These are phyloP conservation scores for Neodontobutis hainanensis DNA, from an alignment of 2,113 vertebrate genomes.

Conservation along the genomic window DNA sequence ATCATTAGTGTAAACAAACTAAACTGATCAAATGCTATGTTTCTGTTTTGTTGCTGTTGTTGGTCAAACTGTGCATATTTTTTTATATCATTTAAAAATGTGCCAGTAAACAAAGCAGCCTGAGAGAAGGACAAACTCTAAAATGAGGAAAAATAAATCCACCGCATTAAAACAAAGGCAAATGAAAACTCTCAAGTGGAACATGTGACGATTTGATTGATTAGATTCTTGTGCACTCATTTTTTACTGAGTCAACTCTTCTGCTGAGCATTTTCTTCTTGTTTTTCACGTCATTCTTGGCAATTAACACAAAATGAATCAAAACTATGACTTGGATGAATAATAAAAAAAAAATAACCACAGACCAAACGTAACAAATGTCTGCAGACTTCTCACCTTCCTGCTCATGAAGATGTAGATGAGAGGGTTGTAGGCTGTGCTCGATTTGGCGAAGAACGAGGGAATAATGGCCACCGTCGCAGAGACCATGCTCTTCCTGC, in stretches of 20 bases:
- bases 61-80: not conserved
- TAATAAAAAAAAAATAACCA: too few species aligned
- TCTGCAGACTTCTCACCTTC: constrained; percentile 79
- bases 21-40: not conserved
- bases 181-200: not conserved
- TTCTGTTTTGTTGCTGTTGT: too few species aligned
- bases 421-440: constrained; percentile 88
- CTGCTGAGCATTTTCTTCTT: too few species aligned
- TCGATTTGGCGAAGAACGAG: constrained; percentile 91
- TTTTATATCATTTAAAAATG: too few species aligned
- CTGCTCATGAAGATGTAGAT: constrained; percentile 92
- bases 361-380: not conserved
- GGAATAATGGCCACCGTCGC: constrained; percentile 87
- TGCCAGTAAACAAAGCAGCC: not conserved
- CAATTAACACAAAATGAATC: too few species aligned
- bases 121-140: not conserved
- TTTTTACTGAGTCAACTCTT: too few species aligned
- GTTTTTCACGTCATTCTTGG: too few species aligned
- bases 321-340: too few species aligned
- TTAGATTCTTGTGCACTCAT: too few species aligned
- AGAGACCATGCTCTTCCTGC: constrained; percentile 82
- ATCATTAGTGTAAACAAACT: not conserved
- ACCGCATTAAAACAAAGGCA: not conserved
- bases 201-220: not conserved
- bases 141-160: not conserved